Percentiles rank a stretch among this genome's conserved stretches.
Conservation (phyloP, 2,888 invertebrate genomes). For the Chironomus riparius region DNA sequence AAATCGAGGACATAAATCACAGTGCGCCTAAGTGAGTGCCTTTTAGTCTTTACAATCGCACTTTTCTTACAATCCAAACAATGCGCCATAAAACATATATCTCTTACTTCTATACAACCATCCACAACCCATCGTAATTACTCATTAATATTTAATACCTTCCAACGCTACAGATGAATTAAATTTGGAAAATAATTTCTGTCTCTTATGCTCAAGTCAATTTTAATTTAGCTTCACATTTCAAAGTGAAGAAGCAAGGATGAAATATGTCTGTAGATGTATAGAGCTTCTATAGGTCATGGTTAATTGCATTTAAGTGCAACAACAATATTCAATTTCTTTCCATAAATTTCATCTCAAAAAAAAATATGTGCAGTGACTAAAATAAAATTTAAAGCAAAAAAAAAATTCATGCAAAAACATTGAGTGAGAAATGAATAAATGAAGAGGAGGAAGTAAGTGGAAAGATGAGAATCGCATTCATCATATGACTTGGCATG, state of each 20-base stretch:
- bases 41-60: no score
- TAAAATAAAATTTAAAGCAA: background rate
- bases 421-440: background rate
- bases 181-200: background rate
- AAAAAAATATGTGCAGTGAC: background rate
- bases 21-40: no score
- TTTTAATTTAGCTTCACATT: background rate
- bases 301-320: background rate
- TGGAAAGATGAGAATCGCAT: slow-evolving; percentile 7
- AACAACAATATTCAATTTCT: background rate
- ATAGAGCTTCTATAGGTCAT: background rate
- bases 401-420: background rate
- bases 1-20: no score
- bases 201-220: background rate
- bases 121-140: background rate
- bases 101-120: background rate
- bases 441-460: background rate
- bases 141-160: background rate
- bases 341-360: background rate
- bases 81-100: no score
- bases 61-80: no score
- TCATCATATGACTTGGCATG: slow-evolving; percentile 21
- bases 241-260: background rate
- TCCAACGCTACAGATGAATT: no score
- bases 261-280: background rate